Percentiles rank a stretch among this genome's conserved stretches.
phyloP scores from a whole-genome alignment of 1,140 invertebrate genomes.

The Vanessa atalanta region DNA sequence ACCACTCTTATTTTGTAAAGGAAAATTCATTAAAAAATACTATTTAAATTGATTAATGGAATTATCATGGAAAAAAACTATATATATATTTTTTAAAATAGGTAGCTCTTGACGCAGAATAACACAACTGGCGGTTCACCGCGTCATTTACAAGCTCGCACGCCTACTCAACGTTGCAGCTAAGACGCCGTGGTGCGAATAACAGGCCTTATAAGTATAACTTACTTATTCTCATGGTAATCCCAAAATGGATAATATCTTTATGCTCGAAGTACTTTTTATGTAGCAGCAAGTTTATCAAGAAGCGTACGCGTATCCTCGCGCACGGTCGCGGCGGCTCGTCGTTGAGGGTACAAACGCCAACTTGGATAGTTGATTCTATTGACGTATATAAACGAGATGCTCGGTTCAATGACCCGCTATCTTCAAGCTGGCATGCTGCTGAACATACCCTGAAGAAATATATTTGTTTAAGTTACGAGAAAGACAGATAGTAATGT shows the following conservation, averaged over 20 bases:
- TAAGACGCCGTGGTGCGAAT: too few relatives aligned
- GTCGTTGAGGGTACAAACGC: slow-evolving; percentile 35
- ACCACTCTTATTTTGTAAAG: too few relatives aligned
- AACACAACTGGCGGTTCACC: too few relatives aligned
- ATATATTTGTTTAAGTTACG: not conserved
- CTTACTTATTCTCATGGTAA: slow-evolving; percentile 55
- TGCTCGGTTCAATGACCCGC: slow-evolving; percentile 48
- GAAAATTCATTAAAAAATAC: too few relatives aligned
- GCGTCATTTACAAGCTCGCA: too few relatives aligned
- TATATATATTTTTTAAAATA: too few relatives aligned
- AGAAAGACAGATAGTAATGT: too few relatives aligned
- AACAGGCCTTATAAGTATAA: slow-evolving; percentile 9
- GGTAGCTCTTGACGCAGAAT: too few relatives aligned
- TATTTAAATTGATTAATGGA: too few relatives aligned
- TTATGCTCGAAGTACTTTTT: slow-evolving; percentile 43
- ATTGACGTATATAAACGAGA: slow-evolving; percentile 46
- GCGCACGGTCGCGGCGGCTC: slow-evolving; percentile 42
- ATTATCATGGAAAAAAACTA: too few relatives aligned
- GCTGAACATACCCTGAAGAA: slow-evolving; percentile 62
- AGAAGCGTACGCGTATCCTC: slow-evolving; percentile 41
- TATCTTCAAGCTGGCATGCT: slow-evolving; percentile 59
- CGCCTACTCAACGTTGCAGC: too few relatives aligned
- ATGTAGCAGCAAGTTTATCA: slow-evolving; percentile 47
- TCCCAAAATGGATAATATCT: slow-evolving; percentile 45
- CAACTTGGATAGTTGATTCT: slow-evolving; percentile 33